A percentile compares a stretch with the other conserved stretches of the same genome.
Conservation (phyloP, 64 coral and sea anemone species). For the Pocillopora damicornis region DNA sequence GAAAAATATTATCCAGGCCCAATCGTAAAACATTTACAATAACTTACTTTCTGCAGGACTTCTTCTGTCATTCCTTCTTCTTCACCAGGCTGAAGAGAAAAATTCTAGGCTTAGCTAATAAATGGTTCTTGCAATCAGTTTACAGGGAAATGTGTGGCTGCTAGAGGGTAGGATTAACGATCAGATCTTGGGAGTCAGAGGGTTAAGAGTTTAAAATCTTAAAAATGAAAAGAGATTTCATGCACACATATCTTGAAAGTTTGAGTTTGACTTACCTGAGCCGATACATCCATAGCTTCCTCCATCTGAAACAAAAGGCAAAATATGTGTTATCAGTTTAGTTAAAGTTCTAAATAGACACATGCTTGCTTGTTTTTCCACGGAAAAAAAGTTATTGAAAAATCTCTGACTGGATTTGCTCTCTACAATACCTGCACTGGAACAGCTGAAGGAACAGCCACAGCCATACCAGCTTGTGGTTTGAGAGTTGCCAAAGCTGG, state of each 20-base stretch:
- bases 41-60: slow-evolving; percentile 89
- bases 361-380: too few species aligned
- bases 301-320: slow-evolving; percentile 41
- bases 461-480: slow-evolving; percentile 96
- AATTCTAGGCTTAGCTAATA: too few species aligned
- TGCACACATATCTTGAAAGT: not conserved
- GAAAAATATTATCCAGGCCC: not conserved
- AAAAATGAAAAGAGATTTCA: not conserved
- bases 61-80: slow-evolving; percentile 96
- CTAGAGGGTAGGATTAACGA: too few species aligned
- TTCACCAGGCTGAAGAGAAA: slow-evolving; percentile 65
- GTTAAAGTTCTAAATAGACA: too few species aligned
- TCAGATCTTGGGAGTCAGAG: too few species aligned
- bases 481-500: slow-evolving; percentile 98
- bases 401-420: not conserved
- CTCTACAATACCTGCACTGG: slow-evolving; percentile 52
- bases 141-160: too few species aligned
- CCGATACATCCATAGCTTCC: slow-evolving; percentile 65
- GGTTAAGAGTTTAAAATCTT: too few species aligned
- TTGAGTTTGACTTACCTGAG: slow-evolving; percentile 6
- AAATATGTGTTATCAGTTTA: too few species aligned
- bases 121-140: too few species aligned
- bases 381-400: not conserved
- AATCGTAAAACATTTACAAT: not conserved
- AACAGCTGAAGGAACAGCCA: slow-evolving; percentile 42